These are phyloP conservation scores for Calonectris borealis DNA, from an alignment of 2,113 vertebrate genomes.

Conservation along the genomic window DNA sequence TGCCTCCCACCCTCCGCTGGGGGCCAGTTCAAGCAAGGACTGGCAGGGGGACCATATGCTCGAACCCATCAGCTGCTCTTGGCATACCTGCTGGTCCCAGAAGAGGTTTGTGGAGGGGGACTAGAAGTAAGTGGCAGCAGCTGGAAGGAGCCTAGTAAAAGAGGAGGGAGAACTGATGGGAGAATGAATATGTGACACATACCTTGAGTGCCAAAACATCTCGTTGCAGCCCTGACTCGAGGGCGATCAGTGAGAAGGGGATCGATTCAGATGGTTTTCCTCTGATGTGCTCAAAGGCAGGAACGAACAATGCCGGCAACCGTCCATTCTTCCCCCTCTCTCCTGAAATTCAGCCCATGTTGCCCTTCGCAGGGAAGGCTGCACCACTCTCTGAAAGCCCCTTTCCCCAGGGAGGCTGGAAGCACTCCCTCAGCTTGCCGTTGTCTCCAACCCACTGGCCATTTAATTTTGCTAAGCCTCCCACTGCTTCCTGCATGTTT, in stretches of 20 bases:
- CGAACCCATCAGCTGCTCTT: background rate
- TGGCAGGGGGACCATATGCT: background rate
- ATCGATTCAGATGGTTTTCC: background rate
- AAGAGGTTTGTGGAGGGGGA: background rate
- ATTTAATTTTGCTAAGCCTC: background rate
- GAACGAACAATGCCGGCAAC: background rate
- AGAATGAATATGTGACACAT: rapidly evolving
- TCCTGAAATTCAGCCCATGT: background rate
- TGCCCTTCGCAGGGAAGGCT: background rate
- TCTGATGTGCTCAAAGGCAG: background rate
- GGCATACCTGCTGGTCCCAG: background rate
- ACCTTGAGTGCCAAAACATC: background rate
- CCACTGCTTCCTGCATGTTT: background rate
- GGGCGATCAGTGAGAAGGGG: background rate
- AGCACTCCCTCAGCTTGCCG: rapidly evolving
- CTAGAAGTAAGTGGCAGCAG: background rate
- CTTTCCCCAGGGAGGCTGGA: background rate
- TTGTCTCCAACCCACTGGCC: background rate
- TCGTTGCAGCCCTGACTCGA: background rate
- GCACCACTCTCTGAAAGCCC: background rate
- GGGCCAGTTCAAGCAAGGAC: background rate
- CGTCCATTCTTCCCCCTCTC: background rate
- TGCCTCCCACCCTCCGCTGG: background rate
- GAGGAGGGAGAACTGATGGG: background rate
- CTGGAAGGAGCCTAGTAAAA: background rate